phyloP scores from a whole-genome alignment of 2,888 invertebrate species.

The Bombyx huttoni region DNA sequence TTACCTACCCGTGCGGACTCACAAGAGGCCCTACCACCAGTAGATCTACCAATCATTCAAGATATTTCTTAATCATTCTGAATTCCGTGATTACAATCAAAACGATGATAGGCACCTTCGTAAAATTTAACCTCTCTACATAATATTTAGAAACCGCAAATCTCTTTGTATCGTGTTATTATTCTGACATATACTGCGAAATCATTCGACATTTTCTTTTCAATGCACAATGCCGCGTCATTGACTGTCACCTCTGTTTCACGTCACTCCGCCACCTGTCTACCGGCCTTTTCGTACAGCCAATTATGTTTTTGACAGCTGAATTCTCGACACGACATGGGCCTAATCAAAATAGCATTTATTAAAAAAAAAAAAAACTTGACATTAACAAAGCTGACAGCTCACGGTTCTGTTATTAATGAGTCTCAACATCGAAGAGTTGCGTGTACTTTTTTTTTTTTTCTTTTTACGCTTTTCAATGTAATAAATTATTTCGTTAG shows the following conservation, averaged over 20 bases:
- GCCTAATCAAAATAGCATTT: conserved; percentile 75
- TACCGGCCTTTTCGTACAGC: conserved; percentile 50
- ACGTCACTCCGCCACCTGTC: conserved; percentile 35
- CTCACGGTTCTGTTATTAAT: conserved; percentile 69
- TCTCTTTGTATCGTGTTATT: no score
- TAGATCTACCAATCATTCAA: no score
- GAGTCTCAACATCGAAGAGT: conserved; percentile 35
- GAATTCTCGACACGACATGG: conserved; percentile 72
- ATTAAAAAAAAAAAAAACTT: conserved; percentile 61
- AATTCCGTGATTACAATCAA: no score
- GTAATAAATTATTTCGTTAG: conserved; percentile 56
- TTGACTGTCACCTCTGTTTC: conserved; percentile 23
- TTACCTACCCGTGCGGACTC: no score
- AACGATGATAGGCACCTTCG: no score
- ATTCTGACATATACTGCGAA: no score
- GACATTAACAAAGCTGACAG: conserved; percentile 67
- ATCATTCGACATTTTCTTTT: no score
- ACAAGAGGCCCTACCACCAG: no score
- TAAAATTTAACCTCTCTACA: no score
- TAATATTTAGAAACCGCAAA: no score
- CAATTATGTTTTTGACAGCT: conserved; percentile 74
- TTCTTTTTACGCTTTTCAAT: conserved; percentile 44
- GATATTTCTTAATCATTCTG: no score
- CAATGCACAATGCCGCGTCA: conserved; percentile 4
- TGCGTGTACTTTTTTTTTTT: conserved; percentile 37